Conservation (phyloP, 1,140 invertebrate species). For the Caerostris darwini region DNA sequence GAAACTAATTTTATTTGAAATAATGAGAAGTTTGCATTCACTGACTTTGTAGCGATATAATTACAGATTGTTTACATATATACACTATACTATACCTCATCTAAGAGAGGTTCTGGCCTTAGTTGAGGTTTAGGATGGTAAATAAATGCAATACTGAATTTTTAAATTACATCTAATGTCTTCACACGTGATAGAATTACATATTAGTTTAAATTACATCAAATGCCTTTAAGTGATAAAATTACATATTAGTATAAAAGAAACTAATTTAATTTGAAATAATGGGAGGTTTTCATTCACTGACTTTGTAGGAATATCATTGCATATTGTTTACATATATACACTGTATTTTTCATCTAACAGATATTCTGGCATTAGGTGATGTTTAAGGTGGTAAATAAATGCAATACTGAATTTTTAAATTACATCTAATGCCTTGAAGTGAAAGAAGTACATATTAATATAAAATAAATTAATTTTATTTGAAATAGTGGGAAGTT, state of each 20-base stretch:
- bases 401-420: neutral
- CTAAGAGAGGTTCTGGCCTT: neutral
- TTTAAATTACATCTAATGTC: neutral
- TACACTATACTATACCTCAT: neutral
- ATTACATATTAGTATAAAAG: too few species aligned
- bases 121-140: neutral
- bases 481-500: neutral
- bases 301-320: neutral
- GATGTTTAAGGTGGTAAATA: neutral
- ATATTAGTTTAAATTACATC: too few species aligned
- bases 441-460: too few species aligned
- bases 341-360: neutral
- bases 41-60: neutral
- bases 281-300: neutral
- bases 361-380: neutral
- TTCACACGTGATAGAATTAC: too few species aligned
- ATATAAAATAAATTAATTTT: too few species aligned
- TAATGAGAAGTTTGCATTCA: neutral
- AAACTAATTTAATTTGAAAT: too few species aligned
- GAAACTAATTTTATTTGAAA: too few species aligned
- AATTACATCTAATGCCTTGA: neutral
- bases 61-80: slow-evolving; percentile 15
- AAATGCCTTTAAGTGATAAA: too few species aligned
- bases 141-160: neutral
- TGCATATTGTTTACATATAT: neutral